Evolutionary conservation across 1,140 invertebrate genomes (phyloP).

Genomic region (Sminthurides bifidus): DNA sequence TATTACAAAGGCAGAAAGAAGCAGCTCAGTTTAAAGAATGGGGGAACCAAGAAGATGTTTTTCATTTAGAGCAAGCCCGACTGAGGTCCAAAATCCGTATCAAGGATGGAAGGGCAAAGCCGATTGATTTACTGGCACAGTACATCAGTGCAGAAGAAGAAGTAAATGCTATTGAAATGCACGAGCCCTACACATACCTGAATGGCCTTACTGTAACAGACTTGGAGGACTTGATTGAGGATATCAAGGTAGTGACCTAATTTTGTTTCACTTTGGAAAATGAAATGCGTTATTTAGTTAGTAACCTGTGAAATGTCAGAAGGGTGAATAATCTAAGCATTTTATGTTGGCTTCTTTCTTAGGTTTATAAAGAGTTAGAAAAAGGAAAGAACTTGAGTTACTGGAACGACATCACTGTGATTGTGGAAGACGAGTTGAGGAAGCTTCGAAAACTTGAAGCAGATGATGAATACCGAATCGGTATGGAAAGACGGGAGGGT

Average conservation of each 20-base stretch:
- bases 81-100: constrained; percentile 87
- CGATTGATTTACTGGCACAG: constrained; percentile 92
- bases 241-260: constrained; percentile 65
- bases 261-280: background rate
- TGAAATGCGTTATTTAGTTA: background rate
- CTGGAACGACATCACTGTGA: constrained; percentile 94
- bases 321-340: too few relatives aligned
- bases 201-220: constrained; percentile 83
- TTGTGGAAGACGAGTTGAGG: constrained; percentile 87
- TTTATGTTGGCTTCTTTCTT: background rate
- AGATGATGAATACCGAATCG: constrained; percentile 47
- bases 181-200: constrained; percentile 92
- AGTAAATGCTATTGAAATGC: constrained; percentile 90
- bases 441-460: constrained; percentile 67
- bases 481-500: constrained; percentile 66
- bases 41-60: constrained; percentile 88
- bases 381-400: constrained; percentile 78
- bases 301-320: background rate
- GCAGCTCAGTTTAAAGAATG: constrained; percentile 88
- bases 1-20: constrained; percentile 83
- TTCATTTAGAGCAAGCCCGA: constrained; percentile 79
- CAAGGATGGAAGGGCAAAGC: constrained; percentile 89
- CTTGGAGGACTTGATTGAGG: constrained; percentile 92
- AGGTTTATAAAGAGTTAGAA: constrained; percentile 73
- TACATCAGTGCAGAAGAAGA: constrained; percentile 89